Percentiles rank a stretch among this genome's conserved stretches.
Conservation (phyloP, 2,888 invertebrate species). For the Calliphora vomitoria region DNA sequence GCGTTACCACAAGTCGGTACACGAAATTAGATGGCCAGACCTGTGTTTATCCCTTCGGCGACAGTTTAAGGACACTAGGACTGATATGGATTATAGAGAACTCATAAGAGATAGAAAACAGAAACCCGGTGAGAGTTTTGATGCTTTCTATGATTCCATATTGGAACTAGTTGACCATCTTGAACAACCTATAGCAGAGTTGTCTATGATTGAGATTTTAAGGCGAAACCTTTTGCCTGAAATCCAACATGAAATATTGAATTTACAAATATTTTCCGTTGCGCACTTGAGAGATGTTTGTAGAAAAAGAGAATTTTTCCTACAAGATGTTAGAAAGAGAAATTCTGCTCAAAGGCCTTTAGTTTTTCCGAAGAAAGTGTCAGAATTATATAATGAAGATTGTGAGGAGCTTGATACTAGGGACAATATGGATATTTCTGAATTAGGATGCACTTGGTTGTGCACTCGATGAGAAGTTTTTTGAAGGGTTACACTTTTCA, state of each 20-base stretch:
- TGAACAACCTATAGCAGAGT: slow-evolving; percentile 2
- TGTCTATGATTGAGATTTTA: slow-evolving; percentile 3
- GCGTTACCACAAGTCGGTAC: slow-evolving; percentile 21
- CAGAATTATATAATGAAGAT: neutral
- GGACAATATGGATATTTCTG: neutral
- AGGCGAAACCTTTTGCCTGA: neutral
- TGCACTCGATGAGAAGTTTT: too few species aligned
- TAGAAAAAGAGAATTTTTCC: neutral
- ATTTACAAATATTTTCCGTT: slow-evolving; percentile 1
- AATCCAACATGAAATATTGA: slow-evolving; percentile 15
- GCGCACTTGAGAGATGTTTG: neutral
- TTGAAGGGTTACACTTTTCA: too few species aligned
- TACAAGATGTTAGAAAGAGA: neutral
- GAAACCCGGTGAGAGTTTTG: neutral
- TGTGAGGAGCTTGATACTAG: neutral
- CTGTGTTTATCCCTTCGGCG: neutral
- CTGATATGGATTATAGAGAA: slow-evolving; percentile 10
- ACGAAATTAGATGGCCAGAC: slow-evolving; percentile 21
- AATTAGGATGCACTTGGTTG: too few species aligned
- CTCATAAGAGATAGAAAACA: slow-evolving; percentile 18
- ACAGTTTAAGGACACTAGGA: slow-evolving; percentile 3
- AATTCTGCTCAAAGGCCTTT: neutral
- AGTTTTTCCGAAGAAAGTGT: neutral
- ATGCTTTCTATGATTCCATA: neutral
- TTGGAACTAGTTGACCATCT: slow-evolving; percentile 14